These are phyloP conservation scores for Tenthredo amoena DNA, from an alignment of 2,888 invertebrate species.

Conservation along the genomic window DNA sequence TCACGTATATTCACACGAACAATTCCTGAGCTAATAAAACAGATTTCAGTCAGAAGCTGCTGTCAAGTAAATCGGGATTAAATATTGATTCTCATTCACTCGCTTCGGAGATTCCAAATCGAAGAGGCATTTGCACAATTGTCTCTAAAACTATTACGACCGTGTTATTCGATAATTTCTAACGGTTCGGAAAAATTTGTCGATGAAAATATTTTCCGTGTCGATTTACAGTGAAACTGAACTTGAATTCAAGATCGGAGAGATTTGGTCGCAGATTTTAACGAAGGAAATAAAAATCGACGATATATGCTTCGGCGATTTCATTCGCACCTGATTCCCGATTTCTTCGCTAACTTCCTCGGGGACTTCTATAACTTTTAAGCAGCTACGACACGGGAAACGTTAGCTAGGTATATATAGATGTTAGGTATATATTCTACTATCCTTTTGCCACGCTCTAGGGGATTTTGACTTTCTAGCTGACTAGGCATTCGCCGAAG, in stretches of 20 bases:
- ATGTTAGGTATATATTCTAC: background rate
- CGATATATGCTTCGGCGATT: background rate
- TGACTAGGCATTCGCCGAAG: slow-evolving; percentile 41
- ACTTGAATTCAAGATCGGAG: background rate
- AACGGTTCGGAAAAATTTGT: background rate
- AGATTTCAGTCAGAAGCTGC: background rate
- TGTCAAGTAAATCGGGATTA: background rate
- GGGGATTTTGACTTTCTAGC: slow-evolving; percentile 41
- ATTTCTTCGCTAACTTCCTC: background rate
- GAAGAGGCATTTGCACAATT: background rate
- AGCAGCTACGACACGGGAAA: slow-evolving; percentile 3
- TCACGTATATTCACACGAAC: background rate
- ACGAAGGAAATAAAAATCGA: background rate
- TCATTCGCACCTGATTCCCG: slow-evolving; percentile 16
- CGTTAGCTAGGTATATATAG: background rate
- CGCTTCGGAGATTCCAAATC: too few relatives aligned
- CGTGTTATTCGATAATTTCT: background rate
- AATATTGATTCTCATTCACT: background rate
- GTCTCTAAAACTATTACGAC: background rate
- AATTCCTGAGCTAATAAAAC: background rate
- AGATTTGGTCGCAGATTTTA: background rate
- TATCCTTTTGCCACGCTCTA: slow-evolving; percentile 27
- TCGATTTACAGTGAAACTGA: background rate
- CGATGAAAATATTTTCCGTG: too few relatives aligned
- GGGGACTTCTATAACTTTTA: slow-evolving; percentile 39